Conservation (phyloP, 2,888 invertebrate genomes). For the Pristionchus japonicus region DNA sequence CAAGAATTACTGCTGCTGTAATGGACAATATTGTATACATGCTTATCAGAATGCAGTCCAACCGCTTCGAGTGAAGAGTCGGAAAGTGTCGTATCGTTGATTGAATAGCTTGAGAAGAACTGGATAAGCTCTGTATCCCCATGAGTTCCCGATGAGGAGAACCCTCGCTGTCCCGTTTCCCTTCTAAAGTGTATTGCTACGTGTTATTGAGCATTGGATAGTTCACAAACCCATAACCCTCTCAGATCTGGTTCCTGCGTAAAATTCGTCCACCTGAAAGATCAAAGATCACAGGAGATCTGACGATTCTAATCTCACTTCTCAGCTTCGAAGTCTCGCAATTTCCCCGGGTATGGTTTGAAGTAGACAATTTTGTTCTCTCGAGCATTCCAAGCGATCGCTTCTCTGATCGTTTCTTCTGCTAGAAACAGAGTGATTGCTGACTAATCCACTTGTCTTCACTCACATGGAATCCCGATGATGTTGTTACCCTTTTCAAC, state of each 20-base stretch:
- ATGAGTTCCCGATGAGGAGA: slow-evolving; percentile 41
- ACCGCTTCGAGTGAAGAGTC: slow-evolving; percentile 28
- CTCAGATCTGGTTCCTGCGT: background rate
- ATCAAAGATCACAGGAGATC: background rate
- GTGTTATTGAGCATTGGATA: background rate
- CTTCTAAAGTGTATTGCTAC: background rate
- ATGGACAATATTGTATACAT: too few species aligned
- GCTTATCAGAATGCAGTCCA: background rate
- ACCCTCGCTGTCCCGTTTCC: slow-evolving; percentile 40
- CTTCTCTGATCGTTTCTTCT: background rate
- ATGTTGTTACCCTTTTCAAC: background rate
- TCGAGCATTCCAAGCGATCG: background rate
- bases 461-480: background rate
- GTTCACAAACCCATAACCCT: background rate
- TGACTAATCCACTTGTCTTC: background rate
- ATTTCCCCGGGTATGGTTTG: background rate
- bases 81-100: background rate
- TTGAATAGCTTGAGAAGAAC: slow-evolving; percentile 15
- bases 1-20: background rate
- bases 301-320: background rate
- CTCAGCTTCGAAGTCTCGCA: background rate
- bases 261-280: background rate
- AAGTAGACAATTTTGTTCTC: slow-evolving; percentile 19
- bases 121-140: slow-evolving; percentile 40
- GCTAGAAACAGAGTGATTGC: background rate